Evolutionary conservation across 2,113 vertebrate species (phyloP).

Genomic region (Stigmatopora nigra): DNA sequence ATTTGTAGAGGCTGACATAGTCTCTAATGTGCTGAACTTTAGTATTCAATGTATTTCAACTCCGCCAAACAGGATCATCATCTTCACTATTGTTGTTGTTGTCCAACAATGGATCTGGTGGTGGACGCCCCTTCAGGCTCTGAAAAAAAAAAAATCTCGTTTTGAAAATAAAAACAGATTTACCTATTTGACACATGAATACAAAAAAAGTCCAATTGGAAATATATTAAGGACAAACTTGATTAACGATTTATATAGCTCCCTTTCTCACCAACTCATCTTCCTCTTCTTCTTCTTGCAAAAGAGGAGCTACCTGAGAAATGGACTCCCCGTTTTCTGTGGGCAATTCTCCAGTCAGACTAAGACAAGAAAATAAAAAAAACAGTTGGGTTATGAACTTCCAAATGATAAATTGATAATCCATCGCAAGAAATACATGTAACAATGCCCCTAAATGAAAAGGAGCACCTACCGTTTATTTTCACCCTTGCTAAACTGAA

Average conservation of each 20-base stretch:
- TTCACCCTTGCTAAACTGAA: constrained; percentile 22
- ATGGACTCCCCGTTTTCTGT: constrained; percentile 60
- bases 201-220: background rate
- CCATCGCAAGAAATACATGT: background rate
- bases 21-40: background rate
- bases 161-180: too few relatives aligned
- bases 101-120: constrained; percentile 83
- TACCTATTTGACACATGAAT: background rate
- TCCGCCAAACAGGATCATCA: constrained; percentile 84
- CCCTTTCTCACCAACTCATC: constrained; percentile 83
- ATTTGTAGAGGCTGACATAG: background rate
- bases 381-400: background rate
- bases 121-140: constrained; percentile 89
- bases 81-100: constrained; percentile 83
- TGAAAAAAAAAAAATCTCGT: constrained; percentile 46
- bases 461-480: constrained; percentile 36
- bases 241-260: constrained; percentile 22
- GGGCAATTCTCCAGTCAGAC: constrained; percentile 47
- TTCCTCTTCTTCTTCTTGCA: constrained; percentile 78
- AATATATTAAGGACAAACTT: background rate
- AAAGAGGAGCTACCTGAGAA: constrained; percentile 46
- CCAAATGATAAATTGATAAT: background rate
- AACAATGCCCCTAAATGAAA: background rate
- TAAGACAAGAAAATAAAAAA: constrained; percentile 43
- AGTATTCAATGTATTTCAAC: constrained; percentile 56